Evolutionary conservation across 1,140 invertebrate genomes (phyloP), one percentile per base, ranked within the genome.

Genomic region (Eriosoma lanigerum): DNA sequence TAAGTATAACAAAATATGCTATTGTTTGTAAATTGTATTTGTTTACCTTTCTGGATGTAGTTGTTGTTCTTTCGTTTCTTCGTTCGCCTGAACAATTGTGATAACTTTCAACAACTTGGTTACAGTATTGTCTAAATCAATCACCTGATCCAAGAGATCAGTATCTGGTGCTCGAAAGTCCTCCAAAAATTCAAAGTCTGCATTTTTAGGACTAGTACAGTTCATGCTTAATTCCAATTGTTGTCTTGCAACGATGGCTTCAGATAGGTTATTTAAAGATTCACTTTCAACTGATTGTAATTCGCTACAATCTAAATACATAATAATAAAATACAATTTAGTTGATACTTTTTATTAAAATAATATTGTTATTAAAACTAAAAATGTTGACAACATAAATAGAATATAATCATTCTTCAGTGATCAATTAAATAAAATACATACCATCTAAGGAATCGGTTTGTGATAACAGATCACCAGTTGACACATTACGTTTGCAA

Each of bases 81-180:
- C 91, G 82, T 91, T 90, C 76, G 90, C 84, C 84, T 92, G 91
- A 82, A 92, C 91, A 26, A 92, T 90, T 60, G 90, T 87, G 82
- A 93, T 86, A 64, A 93, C 91, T 83, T 92, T 92, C 80, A 93
- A 87, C 83, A 93, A 85, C 83, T 91, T 91, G 1, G 91, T 92
- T 9, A 93, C 88, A 19, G 92, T 86, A 86, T 91, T 91, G 85
- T 93, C 91, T 38, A 92, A 90, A 19, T 92, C 90, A 80, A 92
- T 92, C 8, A 92, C 90, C 87, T 92, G 91, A 86, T 92, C 91
- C 26, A 92, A 89, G 12, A 92, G 86, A 78, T 62, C 56, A 78
- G 75, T 38, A 29, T 81, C 84, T 85, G 83, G 82, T 85, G 82
- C 82, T 84, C 84, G 46, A 84, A 83, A 80, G 83, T 84, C 32